These are phyloP conservation scores for Coturnix japonica DNA, from an alignment of 2,113 vertebrate species.

Conservation along the genomic window DNA sequence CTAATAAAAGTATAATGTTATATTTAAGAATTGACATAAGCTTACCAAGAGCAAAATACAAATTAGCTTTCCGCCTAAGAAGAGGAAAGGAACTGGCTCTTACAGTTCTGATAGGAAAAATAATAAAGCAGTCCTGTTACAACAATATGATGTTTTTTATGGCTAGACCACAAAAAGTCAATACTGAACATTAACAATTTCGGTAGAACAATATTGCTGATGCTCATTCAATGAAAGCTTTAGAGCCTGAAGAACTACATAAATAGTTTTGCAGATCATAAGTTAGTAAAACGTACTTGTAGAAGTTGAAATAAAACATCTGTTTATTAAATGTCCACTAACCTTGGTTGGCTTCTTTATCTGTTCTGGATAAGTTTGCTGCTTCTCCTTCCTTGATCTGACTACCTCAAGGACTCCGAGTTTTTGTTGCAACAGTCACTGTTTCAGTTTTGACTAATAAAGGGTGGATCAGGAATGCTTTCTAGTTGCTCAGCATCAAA, in stretches of 20 bases:
- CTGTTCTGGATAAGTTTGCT: neutral
- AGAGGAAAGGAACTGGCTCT: neutral
- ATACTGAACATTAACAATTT: neutral
- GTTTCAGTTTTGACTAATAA: neutral
- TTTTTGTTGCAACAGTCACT: neutral
- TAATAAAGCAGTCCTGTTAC: neutral
- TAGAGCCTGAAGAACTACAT: neutral
- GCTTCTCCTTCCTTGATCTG: neutral
- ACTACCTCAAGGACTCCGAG: neutral
- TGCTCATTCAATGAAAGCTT: accelerated
- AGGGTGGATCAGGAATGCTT: neutral
- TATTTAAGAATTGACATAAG: neutral
- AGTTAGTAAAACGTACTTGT: neutral
- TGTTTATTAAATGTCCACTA: neutral
- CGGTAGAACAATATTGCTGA: neutral
- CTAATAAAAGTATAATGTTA: neutral
- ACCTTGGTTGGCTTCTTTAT: neutral
- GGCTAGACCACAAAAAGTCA: neutral
- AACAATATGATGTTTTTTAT: neutral
- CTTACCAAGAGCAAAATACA: neutral
- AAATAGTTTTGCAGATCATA: neutral
- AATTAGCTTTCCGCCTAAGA: neutral
- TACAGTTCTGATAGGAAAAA: neutral
- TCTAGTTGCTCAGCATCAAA: neutral
- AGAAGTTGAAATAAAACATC: neutral